Evolutionary conservation across 2,888 invertebrate species (phyloP).

Genomic region (Boloria euphrosyne): DNA sequence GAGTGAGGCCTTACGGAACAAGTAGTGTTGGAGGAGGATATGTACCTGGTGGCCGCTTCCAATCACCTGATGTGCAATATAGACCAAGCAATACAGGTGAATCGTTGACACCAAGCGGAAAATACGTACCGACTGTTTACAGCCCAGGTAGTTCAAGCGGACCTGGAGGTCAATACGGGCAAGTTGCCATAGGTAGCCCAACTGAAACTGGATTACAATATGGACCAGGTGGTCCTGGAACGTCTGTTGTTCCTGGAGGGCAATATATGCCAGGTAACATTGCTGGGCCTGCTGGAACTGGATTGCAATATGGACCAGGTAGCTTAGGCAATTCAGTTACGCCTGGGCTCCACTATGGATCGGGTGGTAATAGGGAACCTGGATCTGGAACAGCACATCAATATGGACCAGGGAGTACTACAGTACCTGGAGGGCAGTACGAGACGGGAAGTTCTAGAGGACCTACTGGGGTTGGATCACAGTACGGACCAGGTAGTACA

Average conservation of each 20-base stretch:
- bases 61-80: constrained; percentile 20
- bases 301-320: constrained; percentile 33
- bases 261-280: constrained; percentile 20
- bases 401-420: constrained; percentile 24
- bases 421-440: constrained; percentile 18
- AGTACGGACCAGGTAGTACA: constrained; percentile 20
- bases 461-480: constrained; percentile 28
- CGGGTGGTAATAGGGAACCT: constrained; percentile 13
- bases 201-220: constrained; percentile 12
- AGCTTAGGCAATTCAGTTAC: constrained; percentile 16
- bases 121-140: constrained; percentile 22
- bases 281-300: constrained; percentile 1
- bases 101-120: too few species aligned
- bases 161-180: constrained; percentile 16
- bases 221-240: constrained; percentile 2
- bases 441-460: constrained; percentile 19
- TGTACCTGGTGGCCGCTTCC: constrained; percentile 25
- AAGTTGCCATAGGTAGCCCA: constrained; percentile 5
- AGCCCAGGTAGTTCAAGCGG: constrained; percentile 2
- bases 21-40: constrained; percentile 32
- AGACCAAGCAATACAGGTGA: constrained; percentile 9
- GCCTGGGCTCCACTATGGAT: constrained; percentile 36
- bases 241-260: constrained; percentile 9
- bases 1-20: constrained; percentile 2
- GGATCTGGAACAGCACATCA: constrained; percentile 25